Evolutionary conservation across 2,113 vertebrate species (phyloP).

Genomic region (Erythrocercus mccallii): DNA sequence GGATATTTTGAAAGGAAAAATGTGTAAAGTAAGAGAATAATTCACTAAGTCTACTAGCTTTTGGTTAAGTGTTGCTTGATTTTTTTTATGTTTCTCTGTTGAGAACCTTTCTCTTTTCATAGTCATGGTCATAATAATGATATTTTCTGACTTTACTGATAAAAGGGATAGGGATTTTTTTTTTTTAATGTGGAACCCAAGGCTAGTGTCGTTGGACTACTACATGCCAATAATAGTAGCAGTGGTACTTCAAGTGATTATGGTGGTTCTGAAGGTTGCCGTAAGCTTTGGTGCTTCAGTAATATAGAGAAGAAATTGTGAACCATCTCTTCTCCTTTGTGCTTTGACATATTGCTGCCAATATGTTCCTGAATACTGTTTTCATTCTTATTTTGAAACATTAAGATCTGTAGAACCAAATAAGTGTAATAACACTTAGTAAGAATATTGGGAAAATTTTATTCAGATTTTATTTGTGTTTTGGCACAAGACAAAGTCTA

Average conservation of each 20-base stretch:
- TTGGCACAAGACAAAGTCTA: not conserved
- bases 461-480: not conserved
- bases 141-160: not conserved
- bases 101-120: not conserved
- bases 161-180: not conserved
- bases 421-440: not conserved
- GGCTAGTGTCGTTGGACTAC: not conserved
- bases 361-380: not conserved
- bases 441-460: not conserved
- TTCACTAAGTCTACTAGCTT: not conserved
- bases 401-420: not conserved
- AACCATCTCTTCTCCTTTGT: not conserved
- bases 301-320: not conserved
- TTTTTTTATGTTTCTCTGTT: not conserved
- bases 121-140: not conserved
- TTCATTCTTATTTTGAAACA: not conserved
- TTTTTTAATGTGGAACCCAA: not conserved
- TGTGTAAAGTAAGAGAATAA: not conserved
- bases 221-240: not conserved
- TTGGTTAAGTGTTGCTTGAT: not conserved
- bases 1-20: not conserved
- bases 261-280: not conserved
- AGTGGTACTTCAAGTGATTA: not conserved
- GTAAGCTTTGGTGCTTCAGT: not conserved
- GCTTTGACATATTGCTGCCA: not conserved